Evolutionary conservation across 2,113 vertebrate species (phyloP).

Genomic region (Burhinus oedicnemus): DNA sequence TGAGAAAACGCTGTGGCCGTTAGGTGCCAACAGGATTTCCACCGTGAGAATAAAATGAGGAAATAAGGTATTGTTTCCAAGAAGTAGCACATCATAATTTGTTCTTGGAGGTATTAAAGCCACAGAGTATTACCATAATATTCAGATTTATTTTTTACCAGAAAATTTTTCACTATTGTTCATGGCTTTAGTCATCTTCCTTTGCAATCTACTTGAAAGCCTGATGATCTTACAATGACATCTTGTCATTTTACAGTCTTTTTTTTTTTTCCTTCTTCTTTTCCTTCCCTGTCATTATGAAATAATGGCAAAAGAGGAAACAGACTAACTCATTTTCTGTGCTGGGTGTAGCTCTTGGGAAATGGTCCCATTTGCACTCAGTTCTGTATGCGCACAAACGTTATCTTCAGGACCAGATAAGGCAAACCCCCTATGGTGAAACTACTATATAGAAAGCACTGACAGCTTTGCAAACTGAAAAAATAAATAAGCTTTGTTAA

Average conservation of each 20-base stretch:
- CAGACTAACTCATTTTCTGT: neutral
- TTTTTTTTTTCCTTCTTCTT: neutral
- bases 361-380: neutral
- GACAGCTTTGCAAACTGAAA: neutral
- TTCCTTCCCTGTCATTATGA: neutral
- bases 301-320: neutral
- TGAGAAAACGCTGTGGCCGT: neutral
- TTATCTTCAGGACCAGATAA: neutral
- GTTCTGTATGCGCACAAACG: neutral
- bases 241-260: neutral
- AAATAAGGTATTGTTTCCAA: constrained; percentile 2
- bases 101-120: neutral
- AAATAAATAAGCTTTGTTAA: neutral
- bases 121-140: neutral
- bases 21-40: neutral
- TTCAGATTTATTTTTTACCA: neutral
- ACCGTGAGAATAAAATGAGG: neutral
- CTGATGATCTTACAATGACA: neutral
- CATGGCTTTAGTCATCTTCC: neutral
- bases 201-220: neutral
- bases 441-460: neutral
- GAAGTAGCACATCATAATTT: neutral
- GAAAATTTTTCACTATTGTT: neutral
- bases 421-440: neutral
- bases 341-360: neutral